Base-by-base conservation (phyloP, 1,140 invertebrate species). In the Hylyphantes graminicola region DNA sequence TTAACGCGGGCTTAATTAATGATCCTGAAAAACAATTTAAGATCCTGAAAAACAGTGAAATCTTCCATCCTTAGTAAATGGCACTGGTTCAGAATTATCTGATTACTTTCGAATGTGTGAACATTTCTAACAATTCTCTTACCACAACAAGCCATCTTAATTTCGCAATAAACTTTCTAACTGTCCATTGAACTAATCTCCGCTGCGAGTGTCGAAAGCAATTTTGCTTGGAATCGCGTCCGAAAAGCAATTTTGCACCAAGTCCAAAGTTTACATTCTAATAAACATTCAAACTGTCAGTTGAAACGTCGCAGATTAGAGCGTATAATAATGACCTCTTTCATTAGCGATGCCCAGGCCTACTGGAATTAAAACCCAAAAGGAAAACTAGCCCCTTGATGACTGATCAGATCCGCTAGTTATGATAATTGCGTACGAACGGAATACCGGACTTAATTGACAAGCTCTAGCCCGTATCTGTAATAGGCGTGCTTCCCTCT, bases 371-470 rank as follows among this genome's bases (percentile, higher is more conserved):
- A 83, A 73, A 83, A 74, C 13, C 17, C 68, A 72, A 83, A 83
- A 59, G 51, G 57, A 67, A 74, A 54, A 19, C 15, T n/a, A 15
- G 35, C 57, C 55, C 35, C 59, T 19, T 65, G 59, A 64, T 65
- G 61, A 74, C 51, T 65, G 61, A 83, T 75, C 80, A 53, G 53
- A 83, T 50, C 55, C 35, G 35, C 21, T 83, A 83, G 70, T 83
- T 83, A 81, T 83, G 80, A 83, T 83, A 83, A 83, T 83, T 83
- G 61, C 80, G 73, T 73, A 68, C 79, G 68, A 72, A 73, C 65
- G 55, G 73, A 57, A 73, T 81, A 72, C 63, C 55, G 17, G 15
- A n/a, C 55, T 67, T 81, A 81, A 81, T 70, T 81, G 79, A 73
- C 79, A 59, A 73, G 68, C 64, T 19, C 65, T 53, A 72, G 53